Base-by-base conservation (phyloP, 1,140 invertebrate genomes). In the Lasioglossum albipes region DNA sequence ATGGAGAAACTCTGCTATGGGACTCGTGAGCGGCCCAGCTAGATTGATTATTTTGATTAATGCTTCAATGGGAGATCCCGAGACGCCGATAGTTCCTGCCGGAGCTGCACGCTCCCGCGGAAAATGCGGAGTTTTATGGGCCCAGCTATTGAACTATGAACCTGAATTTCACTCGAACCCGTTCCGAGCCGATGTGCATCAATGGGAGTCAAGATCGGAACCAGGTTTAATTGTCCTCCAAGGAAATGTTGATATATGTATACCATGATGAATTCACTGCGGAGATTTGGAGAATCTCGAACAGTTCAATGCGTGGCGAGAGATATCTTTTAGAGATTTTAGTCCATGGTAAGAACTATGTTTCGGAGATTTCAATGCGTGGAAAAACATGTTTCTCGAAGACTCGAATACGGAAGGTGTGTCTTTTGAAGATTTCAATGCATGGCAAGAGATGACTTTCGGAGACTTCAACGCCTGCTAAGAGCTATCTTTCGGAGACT, bases 11-110 rank as follows among this genome's bases (percentile, higher is more conserved):
- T 70, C 68, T 10, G 68, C 6, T 20, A 66, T 9, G 16, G 64
- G 57, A 59, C n/a, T 59, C 57, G 57, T 57, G 52, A n/a, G 20
- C 57, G 20, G n/a, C 20, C 20, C 57, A 5, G 57, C 18, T 59
- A 59, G 57, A 59, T 59, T 59, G 57, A 59, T 59, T 59, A 59
- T 59, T 59, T 59, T 59, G 57, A 59, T 59, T 59, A 59, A 59
- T 59, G 57, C 57, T 20, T 59, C 57, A 54, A 54, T 54, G 52
- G 52, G 52, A 54, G 57, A 59, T 59, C 57, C 18, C n/a, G 57
- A 59, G 57, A 59, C 57, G 20, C 57, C 18, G 18, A 59, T 59
- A 59, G 57, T 20, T n/a, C 7, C 52, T 4, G 52, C 6, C 18
- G 52, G 52, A 3, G 18, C 45, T 49, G 45, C 45, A 57, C 52